Conservation (phyloP, 2,113 vertebrate species). For the Mastomys coucha region DNA sequence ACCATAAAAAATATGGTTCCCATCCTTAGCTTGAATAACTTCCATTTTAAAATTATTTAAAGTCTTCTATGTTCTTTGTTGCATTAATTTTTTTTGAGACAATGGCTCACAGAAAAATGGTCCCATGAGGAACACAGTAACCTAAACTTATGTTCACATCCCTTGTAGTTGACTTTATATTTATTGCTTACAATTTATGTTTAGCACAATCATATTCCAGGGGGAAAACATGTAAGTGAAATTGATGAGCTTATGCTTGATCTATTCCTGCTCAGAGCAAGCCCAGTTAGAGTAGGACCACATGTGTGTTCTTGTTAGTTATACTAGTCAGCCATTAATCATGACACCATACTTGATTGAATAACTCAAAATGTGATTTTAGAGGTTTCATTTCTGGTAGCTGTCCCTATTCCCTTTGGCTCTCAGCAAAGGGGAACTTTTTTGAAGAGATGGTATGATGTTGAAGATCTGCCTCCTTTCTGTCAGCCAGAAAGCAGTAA, state of each 20-base stretch:
- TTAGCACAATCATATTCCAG: neutral
- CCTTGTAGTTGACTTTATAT: neutral
- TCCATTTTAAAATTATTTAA: slow-evolving; percentile 19
- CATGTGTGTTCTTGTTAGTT: neutral
- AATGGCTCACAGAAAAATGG: neutral
- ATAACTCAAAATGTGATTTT: neutral
- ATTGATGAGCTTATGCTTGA: neutral
- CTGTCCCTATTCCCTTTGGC: neutral
- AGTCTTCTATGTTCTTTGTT: neutral
- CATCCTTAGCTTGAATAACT: neutral
- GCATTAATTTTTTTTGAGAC: neutral
- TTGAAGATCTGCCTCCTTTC: too few relatives aligned
- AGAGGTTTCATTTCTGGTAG: neutral
- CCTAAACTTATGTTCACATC: neutral
- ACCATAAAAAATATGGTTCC: neutral
- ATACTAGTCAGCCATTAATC: neutral
- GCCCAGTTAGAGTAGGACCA: neutral
- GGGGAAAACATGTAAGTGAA: neutral
- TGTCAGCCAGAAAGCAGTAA: neutral
- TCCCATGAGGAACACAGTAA: neutral
- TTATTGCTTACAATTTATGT: neutral
- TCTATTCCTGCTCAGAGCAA: neutral
- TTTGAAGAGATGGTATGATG: neutral
- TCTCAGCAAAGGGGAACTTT: neutral
- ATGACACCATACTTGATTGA: neutral